Conservation (phyloP, 2,888 invertebrate genomes). For the Phasia obesa region DNA sequence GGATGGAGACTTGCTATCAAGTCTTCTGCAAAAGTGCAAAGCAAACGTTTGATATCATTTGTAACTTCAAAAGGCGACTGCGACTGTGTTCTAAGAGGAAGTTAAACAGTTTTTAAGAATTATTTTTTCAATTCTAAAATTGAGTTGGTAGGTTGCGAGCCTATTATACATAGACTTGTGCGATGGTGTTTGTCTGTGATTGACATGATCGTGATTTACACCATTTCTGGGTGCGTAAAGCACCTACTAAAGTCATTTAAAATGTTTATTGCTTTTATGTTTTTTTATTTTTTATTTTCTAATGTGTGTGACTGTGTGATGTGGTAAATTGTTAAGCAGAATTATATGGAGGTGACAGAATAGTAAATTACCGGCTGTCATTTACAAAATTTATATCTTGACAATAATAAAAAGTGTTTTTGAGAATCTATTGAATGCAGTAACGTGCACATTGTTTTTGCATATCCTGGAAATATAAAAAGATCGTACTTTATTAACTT, state of each 20-base stretch:
- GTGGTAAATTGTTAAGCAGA: slow-evolving; percentile 38
- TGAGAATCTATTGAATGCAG: too few species aligned
- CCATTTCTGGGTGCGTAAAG: slow-evolving; percentile 73
- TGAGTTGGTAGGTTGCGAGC: slow-evolving; percentile 39
- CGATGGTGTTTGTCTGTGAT: slow-evolving; percentile 73
- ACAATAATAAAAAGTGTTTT: slow-evolving; percentile 5
- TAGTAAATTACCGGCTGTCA: slow-evolving; percentile 53
- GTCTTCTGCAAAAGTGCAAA: slow-evolving; percentile 50
- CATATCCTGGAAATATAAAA: too few species aligned
- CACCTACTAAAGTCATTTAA: slow-evolving; percentile 65
- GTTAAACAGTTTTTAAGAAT: slow-evolving; percentile 48
- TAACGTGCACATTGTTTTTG: too few species aligned
- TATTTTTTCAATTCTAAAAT: slow-evolving; percentile 44
- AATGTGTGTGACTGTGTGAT: not conserved
- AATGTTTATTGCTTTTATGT: slow-evolving; percentile 56
- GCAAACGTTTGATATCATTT: slow-evolving; percentile 66
- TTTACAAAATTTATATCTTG: slow-evolving; percentile 56
- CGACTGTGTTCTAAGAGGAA: slow-evolving; percentile 36
- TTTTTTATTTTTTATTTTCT: not conserved
- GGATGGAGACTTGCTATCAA: slow-evolving; percentile 34
- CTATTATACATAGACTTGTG: not conserved
- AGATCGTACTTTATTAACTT: too few species aligned
- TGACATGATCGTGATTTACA: slow-evolving; percentile 82
- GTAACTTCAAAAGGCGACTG: slow-evolving; percentile 30
- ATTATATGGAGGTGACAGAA: slow-evolving; percentile 53